Conservation (phyloP, 2,113 vertebrate genomes). For the Alosa alosa region DNA sequence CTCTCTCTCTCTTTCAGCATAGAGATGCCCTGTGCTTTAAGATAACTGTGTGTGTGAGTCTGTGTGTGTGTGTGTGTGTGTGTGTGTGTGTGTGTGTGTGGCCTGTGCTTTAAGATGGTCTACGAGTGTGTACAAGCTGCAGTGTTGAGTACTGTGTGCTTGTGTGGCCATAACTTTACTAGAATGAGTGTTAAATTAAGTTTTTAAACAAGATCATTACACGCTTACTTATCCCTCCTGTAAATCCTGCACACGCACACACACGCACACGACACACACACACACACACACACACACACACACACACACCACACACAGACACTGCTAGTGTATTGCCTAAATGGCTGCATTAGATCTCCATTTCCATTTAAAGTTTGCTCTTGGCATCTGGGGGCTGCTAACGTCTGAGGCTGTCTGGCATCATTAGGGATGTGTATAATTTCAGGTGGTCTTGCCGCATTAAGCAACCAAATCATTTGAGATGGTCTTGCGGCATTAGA, state of each 20-base stretch:
- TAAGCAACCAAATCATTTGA: constrained; percentile 16
- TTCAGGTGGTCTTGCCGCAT: constrained; percentile 23
- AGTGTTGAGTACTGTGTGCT: not conserved
- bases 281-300: not conserved
- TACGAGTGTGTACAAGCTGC: not conserved
- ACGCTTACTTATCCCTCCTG: not conserved
- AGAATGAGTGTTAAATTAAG: not conserved
- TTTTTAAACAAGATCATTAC: not conserved
- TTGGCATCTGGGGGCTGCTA: not conserved
- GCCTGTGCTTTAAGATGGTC: not conserved
- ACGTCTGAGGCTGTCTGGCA: not conserved
- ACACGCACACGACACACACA: not conserved
- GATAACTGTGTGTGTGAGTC: no score
- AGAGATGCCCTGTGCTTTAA: not conserved
- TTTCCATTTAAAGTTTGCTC: not conserved
- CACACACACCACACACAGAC: not conserved
- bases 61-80: no score
- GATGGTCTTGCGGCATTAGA: constrained; percentile 1
- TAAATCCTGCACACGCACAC: not conserved
- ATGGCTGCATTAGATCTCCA: not conserved
- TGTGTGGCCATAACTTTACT: not conserved
- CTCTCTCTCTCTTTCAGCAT: not conserved
- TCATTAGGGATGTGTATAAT: constrained; percentile 14
- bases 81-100: no score
- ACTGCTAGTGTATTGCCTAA: not conserved